These are phyloP conservation scores for Sweltsa coloradensis DNA, from an alignment of 1,140 invertebrate genomes.

Conservation along the genomic window DNA sequence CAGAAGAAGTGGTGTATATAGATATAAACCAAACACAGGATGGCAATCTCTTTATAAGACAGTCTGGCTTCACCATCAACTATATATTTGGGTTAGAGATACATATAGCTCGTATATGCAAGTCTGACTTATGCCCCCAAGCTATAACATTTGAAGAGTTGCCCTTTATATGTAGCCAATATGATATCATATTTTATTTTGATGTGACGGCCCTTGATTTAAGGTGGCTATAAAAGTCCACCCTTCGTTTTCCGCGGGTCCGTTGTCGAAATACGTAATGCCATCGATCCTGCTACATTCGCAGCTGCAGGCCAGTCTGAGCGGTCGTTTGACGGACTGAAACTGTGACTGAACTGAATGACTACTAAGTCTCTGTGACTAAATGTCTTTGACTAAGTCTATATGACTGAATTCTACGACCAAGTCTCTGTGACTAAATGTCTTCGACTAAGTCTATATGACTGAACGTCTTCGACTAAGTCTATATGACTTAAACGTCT, in stretches of 20 bases:
- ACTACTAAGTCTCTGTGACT: too few species aligned
- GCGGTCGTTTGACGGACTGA: too few species aligned
- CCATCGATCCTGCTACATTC: too few species aligned
- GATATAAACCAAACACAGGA: background rate
- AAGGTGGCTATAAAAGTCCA: slow-evolving; percentile 23
- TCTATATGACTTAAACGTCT: too few species aligned
- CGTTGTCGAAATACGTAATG: slow-evolving; percentile 9
- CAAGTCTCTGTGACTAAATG: too few species aligned
- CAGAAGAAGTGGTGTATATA: background rate
- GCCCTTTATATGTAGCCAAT: slow-evolving; percentile 25
- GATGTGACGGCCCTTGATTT: slow-evolving; percentile 26
- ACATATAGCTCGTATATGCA: slow-evolving; percentile 25
- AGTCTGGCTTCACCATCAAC: too few species aligned
- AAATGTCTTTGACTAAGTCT: too few species aligned
- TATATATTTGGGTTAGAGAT: slow-evolving; percentile 12
- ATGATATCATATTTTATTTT: slow-evolving; percentile 28
- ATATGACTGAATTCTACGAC: too few species aligned
- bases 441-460: too few species aligned
- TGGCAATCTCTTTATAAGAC: slow-evolving; percentile 3
- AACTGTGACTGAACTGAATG: too few species aligned
- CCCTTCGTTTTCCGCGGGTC: slow-evolving; percentile 14
- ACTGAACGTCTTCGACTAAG: too few species aligned
- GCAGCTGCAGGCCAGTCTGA: too few species aligned
- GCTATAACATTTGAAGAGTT: slow-evolving; percentile 24
- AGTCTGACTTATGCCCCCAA: slow-evolving; percentile 22